Percentiles rank a stretch among this genome's conserved stretches.
Conservation (phyloP, 2,797 vertebrate species). For the Sparidentex hasta region DNA sequence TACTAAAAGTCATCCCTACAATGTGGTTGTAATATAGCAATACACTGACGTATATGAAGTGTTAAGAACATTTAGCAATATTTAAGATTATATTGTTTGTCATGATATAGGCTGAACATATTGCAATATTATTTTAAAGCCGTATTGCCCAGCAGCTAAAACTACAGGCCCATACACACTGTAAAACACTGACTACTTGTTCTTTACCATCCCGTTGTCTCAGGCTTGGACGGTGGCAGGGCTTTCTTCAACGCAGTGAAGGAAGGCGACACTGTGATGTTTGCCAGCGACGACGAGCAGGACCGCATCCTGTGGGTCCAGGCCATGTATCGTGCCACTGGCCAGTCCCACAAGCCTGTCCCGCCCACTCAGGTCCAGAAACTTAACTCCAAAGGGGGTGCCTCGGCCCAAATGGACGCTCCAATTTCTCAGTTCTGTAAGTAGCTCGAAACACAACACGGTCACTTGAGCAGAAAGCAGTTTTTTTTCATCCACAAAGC, state of each 20-base stretch:
- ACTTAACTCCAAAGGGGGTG: slow-evolving; percentile 99
- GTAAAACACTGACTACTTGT: background rate
- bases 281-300: slow-evolving; percentile 98
- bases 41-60: too few species aligned
- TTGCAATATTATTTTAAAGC: too few species aligned
- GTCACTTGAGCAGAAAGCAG: slow-evolving; percentile 65
- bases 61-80: too few species aligned
- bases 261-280: slow-evolving; percentile 99
- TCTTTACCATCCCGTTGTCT: background rate
- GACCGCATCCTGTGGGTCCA: slow-evolving; percentile 99
- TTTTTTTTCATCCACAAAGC: slow-evolving; percentile 73
- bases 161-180: background rate
- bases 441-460: slow-evolving; percentile 83
- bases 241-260: slow-evolving; percentile 99
- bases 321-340: slow-evolving; percentile 99
- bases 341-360: slow-evolving; percentile 99
- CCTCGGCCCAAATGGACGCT: slow-evolving; percentile 97
- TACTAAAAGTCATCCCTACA: too few species aligned
- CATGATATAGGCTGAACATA: too few species aligned
- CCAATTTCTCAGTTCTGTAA: slow-evolving; percentile 99
- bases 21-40: too few species aligned
- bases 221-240: slow-evolving; percentile 97
- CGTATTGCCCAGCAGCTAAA: background rate
- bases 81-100: too few species aligned
- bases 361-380: slow-evolving; percentile 99